Percentiles rank a stretch among this genome's conserved stretches.
phyloP scores from a whole-genome alignment of 2,888 invertebrate species.

The Brachyptera putata region DNA sequence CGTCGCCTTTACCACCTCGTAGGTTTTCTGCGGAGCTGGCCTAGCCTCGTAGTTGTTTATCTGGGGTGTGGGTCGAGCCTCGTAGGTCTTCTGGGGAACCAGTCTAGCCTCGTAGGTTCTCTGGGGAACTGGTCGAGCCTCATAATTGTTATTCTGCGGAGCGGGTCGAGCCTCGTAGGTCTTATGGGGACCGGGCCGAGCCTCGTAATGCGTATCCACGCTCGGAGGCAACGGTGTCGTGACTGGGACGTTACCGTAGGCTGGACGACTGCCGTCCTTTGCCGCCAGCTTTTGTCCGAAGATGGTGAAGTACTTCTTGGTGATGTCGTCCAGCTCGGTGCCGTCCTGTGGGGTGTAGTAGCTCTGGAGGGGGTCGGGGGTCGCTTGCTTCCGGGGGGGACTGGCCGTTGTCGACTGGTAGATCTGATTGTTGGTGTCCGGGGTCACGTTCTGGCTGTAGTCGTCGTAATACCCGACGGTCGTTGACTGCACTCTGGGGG shows the following conservation, averaged over 20 bases:
- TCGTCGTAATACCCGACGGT: constrained; percentile 41
- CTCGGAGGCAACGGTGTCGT: constrained; percentile 37
- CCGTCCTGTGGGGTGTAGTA: constrained; percentile 66
- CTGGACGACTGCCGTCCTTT: constrained; percentile 47
- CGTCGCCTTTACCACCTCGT: not conserved
- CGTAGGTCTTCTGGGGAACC: not conserved
- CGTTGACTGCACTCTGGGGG: constrained; percentile 32
- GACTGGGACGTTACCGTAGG: constrained; percentile 42
- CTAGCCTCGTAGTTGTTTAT: not conserved
- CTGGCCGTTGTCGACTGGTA: constrained; percentile 22
- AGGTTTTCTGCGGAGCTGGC: not conserved
- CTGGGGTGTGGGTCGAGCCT: constrained; percentile 2
- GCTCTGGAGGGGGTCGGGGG: constrained; percentile 50
- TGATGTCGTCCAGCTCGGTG: constrained; percentile 64
- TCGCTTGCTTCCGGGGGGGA: constrained; percentile 44
- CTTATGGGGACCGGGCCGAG: not conserved
- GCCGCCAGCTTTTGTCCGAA: constrained; percentile 65
- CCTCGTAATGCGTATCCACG: constrained; percentile 2
- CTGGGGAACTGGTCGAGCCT: not conserved
- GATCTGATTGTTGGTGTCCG: constrained; percentile 10
- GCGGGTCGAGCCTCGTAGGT: constrained; percentile 8
- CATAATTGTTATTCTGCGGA: not conserved
- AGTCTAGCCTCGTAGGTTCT: constrained; percentile 1
- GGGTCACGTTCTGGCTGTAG: not conserved
- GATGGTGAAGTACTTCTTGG: constrained; percentile 68